Base-by-base conservation (phyloP, 2,113 vertebrate genomes). In the Esox niger region DNA sequence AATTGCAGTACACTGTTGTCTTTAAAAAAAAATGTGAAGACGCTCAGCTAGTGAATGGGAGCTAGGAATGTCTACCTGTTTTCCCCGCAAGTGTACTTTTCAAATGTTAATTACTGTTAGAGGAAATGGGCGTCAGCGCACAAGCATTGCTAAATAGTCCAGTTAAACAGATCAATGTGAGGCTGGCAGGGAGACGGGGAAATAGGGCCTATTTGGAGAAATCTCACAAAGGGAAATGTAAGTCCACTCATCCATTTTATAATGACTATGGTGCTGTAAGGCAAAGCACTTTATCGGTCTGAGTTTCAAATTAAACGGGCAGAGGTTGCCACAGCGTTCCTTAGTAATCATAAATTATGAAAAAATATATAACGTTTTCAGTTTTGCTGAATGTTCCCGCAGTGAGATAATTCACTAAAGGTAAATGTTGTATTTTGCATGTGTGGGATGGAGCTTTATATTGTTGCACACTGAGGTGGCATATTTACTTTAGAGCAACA, bases 191-290 rank as follows among this genome's bases (percentile, higher is more conserved):
- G 69, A 70, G 56, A 30, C 64, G 61, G 73, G 2, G 21, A 1
- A 59, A 15, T 43, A 43, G 13, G 13, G 38, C 67, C 70, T 26
- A 15, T n/a, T n/a, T 21, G 11, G 30, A 71, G 49, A 67, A 63
- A 20, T 71, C 72, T 35, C 38, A 70, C 69, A 69, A 77, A 78
- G 62, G 35, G 35, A 38, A 38, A 38, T 69, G 80, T 83, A 75
- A 79, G 79, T 75, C 64, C 60, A 60, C 70, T 73, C 57, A 52
- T 77, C 61, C 31, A 38, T 75, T 81, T 83, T 82, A 68, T 74
- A 75, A 80, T 72, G 76, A 75, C 69, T 70, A 69, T 55, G 65
- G 69, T 68, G 73, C 66, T 65, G 61, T 70, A 68, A 75, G 73
- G 74, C 74, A 62, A 61, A 70, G 64, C 67, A 49, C 63, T 73